These are phyloP conservation scores for Perizoma affinitatum DNA, from an alignment of 2,888 invertebrate genomes.

Conservation along the genomic window DNA sequence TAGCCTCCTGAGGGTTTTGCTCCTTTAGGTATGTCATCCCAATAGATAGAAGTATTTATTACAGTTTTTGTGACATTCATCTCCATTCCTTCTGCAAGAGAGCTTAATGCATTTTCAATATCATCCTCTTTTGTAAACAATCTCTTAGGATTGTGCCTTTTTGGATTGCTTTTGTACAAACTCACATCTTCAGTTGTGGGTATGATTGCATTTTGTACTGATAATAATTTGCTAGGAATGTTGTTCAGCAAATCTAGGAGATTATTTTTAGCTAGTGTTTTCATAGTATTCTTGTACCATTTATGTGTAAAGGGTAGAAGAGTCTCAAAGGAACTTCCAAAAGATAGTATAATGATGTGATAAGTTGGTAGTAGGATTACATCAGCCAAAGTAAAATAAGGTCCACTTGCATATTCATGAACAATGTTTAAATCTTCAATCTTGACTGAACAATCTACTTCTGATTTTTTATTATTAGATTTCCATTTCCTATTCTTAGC, in stretches of 20 bases:
- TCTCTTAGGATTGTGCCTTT: constrained; percentile 89
- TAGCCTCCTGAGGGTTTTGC: constrained; percentile 91
- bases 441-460: constrained; percentile 73
- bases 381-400: constrained; percentile 92
- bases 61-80: constrained; percentile 62
- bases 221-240: constrained; percentile 27
- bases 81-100: constrained; percentile 70
- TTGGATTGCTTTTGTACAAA: constrained; percentile 91
- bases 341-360: constrained; percentile 82
- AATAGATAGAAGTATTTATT: constrained; percentile 78
- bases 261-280: constrained; percentile 49
- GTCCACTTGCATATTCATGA: constrained; percentile 93
- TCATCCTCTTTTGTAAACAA: constrained; percentile 91
- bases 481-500: constrained; percentile 78
- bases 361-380: constrained; percentile 90
- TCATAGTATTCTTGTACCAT: constrained; percentile 83
- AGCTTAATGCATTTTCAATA: constrained; percentile 85
- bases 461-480: constrained; percentile 65
- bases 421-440: constrained; percentile 80
- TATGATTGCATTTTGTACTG: constrained; percentile 51
- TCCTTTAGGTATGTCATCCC: constrained; percentile 88
- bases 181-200: constrained; percentile 85
- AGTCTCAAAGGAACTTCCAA: constrained; percentile 60
- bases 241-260: constrained; percentile 42
- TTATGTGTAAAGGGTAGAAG: constrained; percentile 85